Evolutionary conservation across 2,113 vertebrate species (phyloP).

Genomic region (Rafetus swinhoei): DNA sequence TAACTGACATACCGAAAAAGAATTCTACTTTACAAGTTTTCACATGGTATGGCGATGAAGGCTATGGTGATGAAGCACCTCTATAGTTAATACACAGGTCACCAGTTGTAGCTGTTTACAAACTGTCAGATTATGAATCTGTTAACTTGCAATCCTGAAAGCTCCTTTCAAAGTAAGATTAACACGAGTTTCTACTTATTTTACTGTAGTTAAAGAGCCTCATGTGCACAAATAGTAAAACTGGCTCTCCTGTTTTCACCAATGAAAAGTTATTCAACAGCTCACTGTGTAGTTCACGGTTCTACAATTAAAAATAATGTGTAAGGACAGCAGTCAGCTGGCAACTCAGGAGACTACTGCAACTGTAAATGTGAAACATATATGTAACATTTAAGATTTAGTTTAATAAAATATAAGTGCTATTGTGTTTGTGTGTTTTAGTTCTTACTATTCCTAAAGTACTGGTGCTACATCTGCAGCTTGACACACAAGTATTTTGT

Average conservation of each 20-base stretch:
- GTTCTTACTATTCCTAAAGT: too few relatives aligned
- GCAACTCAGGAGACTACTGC: too few relatives aligned
- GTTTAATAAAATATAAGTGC: too few relatives aligned
- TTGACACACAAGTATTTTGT: too few relatives aligned
- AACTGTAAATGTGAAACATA: too few relatives aligned
- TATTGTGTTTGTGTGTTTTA: too few relatives aligned
- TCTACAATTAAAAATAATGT: not conserved
- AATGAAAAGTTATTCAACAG: not conserved
- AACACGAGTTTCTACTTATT: constrained; percentile 31
- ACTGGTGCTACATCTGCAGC: too few relatives aligned
- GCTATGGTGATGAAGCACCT: not conserved
- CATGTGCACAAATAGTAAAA: not conserved
- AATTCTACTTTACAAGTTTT: not conserved
- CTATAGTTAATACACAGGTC: constrained; percentile 25
- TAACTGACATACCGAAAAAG: constrained; percentile 18
- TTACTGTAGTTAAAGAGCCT: constrained; percentile 11
- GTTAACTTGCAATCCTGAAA: constrained; percentile 61
- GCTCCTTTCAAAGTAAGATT: constrained; percentile 69
- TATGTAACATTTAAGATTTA: too few relatives aligned
- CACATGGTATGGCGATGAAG: not conserved
- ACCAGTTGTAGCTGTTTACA: constrained; percentile 63
- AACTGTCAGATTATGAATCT: constrained; percentile 67
- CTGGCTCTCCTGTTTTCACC: not conserved
- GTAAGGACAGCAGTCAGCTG: too few relatives aligned
- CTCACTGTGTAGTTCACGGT: not conserved